Evolutionary conservation across 1,140 invertebrate genomes (phyloP).

Genomic region (Leucophenga varia): DNA sequence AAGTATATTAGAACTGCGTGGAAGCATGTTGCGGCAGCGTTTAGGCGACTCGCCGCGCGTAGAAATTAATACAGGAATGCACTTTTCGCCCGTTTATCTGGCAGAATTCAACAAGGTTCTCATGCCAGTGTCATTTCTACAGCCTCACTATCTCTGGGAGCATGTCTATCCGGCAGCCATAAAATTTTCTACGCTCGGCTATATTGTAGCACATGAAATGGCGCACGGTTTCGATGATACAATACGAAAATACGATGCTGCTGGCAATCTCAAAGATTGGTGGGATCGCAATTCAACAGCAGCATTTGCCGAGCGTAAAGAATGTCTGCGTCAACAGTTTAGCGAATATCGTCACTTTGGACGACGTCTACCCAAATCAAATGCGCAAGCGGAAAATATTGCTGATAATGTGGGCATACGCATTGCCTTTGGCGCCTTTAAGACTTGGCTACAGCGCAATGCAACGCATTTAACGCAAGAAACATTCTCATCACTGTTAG

Average conservation of each 20-base stretch:
- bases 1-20: constrained; percentile 67
- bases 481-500: constrained; percentile 74
- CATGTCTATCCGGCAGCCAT: constrained; percentile 79
- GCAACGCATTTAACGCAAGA: constrained; percentile 58
- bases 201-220: constrained; percentile 73
- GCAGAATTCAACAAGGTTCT: constrained; percentile 95
- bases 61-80: constrained; percentile 80
- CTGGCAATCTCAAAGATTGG: constrained; percentile 71
- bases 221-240: constrained; percentile 69
- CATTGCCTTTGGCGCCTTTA: constrained; percentile 84
- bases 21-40: constrained; percentile 69
- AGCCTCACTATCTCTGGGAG: constrained; percentile 89
- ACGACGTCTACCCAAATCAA: constrained; percentile 68
- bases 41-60: constrained; percentile 79
- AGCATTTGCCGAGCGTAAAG: constrained; percentile 80
- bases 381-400: constrained; percentile 83
- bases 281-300: constrained; percentile 85
- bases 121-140: constrained; percentile 92
- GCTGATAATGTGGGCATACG: constrained; percentile 92
- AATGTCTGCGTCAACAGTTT: constrained; percentile 93
- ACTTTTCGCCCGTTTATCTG: constrained; percentile 89
- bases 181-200: constrained; percentile 94
- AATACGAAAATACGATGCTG: constrained; percentile 65
- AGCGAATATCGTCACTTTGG: constrained; percentile 66
- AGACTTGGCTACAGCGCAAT: constrained; percentile 60